Conservation (phyloP, 2,797 vertebrate genomes). For the Sebastes vulpes region DNA sequence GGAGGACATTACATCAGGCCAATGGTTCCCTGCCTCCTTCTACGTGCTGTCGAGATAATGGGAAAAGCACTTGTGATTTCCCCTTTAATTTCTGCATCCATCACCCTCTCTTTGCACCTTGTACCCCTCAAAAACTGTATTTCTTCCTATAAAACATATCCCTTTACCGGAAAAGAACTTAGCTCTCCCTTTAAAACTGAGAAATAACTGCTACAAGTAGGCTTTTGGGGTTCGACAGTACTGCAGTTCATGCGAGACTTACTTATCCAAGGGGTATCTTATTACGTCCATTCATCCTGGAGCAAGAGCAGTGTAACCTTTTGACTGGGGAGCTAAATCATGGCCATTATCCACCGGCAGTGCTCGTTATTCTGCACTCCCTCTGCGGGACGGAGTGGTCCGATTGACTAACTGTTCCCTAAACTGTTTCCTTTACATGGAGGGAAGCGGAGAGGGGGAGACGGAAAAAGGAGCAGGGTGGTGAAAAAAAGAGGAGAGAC, state of each 20-base stretch:
- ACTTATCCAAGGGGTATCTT: constrained; percentile 78
- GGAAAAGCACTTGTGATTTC: constrained; percentile 44
- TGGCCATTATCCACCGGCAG: constrained; percentile 75
- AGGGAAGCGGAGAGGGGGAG: constrained; percentile 21
- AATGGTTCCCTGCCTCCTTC: constrained; percentile 40
- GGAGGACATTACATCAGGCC: constrained; percentile 55
- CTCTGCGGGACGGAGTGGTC: constrained; percentile 70
- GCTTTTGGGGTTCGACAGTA: constrained; percentile 55
- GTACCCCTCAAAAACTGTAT: constrained; percentile 37
- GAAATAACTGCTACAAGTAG: constrained; percentile 59
- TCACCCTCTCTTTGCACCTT: constrained; percentile 26
- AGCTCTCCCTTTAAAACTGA: constrained; percentile 41
- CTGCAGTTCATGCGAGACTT: constrained; percentile 70
- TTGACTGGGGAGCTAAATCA: constrained; percentile 81
- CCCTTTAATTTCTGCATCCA: constrained; percentile 57
- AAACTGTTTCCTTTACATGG: constrained; percentile 77
- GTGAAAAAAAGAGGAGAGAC: constrained; percentile 4
- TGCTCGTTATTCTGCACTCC: constrained; percentile 77
- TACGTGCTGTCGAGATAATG: constrained; percentile 37
- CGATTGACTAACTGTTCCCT: constrained; percentile 76
- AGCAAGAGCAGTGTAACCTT: constrained; percentile 77
- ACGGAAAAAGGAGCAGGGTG: not conserved
- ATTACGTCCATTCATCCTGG: constrained; percentile 80
- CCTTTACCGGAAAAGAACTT: constrained; percentile 34
- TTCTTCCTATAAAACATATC: constrained; percentile 42